phyloP scores from a whole-genome alignment of 2,113 vertebrate species.

The Eonycteris spelaea region DNA sequence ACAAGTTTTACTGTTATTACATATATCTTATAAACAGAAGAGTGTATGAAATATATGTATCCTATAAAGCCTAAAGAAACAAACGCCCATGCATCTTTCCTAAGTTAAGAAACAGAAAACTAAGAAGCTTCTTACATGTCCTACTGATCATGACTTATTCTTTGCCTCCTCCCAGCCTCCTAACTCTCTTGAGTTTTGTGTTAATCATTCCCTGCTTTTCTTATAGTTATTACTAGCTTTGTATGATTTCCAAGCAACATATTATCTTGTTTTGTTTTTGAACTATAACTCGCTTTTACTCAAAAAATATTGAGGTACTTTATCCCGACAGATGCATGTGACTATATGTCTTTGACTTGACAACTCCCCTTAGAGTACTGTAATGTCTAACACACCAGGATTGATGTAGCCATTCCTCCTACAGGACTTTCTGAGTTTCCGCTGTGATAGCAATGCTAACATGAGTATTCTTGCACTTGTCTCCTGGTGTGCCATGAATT shows the following conservation, averaged over 20 bases:
- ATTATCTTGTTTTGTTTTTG: neutral
- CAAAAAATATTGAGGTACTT: neutral
- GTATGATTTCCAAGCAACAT: neutral
- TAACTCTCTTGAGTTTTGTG: neutral
- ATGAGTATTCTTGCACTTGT: neutral
- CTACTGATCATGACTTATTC: neutral
- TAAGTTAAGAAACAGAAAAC: neutral
- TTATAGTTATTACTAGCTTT: neutral
- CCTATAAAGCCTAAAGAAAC: neutral
- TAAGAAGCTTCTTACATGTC: neutral
- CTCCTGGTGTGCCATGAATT: neutral
- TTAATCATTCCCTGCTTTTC: neutral
- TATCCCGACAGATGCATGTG: neutral
- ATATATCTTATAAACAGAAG: neutral
- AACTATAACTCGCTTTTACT: neutral
- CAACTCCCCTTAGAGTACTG: neutral
- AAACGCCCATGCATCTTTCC: neutral
- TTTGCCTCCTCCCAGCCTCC: neutral
- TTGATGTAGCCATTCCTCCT: neutral
- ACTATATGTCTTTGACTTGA: neutral
- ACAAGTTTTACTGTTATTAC: neutral
- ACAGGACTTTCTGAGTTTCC: neutral
- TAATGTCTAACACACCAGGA: neutral
- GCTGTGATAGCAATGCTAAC: neutral
- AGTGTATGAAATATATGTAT: neutral